phyloP scores from a whole-genome alignment of 92 coral and sea anemone genomes.

The Actinernus sp. region DNA sequence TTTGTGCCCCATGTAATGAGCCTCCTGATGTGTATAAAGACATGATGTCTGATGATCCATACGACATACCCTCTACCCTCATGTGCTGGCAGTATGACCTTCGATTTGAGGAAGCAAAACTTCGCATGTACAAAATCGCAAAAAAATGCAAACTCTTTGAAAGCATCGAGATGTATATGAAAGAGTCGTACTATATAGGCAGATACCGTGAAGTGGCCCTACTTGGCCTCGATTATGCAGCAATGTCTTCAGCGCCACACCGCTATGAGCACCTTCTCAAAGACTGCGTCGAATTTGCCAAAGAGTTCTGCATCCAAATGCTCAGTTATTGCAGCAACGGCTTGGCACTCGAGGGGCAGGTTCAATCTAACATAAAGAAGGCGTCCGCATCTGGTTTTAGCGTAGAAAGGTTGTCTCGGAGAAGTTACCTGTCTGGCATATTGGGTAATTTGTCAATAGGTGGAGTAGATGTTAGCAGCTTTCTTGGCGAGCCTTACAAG shows the following conservation, averaged over 20 bases:
- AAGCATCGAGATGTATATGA: conserved; percentile 54
- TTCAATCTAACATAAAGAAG: conserved; percentile 65
- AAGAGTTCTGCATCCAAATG: conserved; percentile 83
- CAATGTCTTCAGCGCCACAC: conserved; percentile 89
- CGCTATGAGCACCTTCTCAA: conserved; percentile 75
- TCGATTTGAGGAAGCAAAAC: conserved; percentile 59
- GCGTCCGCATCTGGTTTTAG: conserved; percentile 94
- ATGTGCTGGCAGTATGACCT: conserved; percentile 78
- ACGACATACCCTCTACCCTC: conserved; percentile 58
- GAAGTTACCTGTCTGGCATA: conserved; percentile 66
- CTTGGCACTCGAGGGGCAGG: conserved; percentile 67
- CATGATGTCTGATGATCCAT: conserved; percentile 65
- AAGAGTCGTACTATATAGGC: conserved; percentile 76
- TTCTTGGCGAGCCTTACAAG: conserved; percentile 41
- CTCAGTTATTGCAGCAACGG: conserved; percentile 80
- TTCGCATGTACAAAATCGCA: conserved; percentile 82
- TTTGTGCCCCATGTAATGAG: conserved; percentile 74
- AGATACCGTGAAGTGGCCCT: conserved; percentile 63
- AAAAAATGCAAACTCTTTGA: conserved; percentile 48
- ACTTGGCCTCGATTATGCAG: conserved; percentile 74
- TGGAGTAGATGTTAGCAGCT: conserved; percentile 70
- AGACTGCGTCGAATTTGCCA: conserved; percentile 95
- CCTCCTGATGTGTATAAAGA: conserved; percentile 17
- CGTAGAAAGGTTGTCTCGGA: conserved; percentile 83
- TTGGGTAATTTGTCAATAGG: conserved; percentile 75